These are phyloP conservation scores for Paralichthys olivaceus DNA, from an alignment of 2,113 vertebrate species.

Conservation along the genomic window DNA sequence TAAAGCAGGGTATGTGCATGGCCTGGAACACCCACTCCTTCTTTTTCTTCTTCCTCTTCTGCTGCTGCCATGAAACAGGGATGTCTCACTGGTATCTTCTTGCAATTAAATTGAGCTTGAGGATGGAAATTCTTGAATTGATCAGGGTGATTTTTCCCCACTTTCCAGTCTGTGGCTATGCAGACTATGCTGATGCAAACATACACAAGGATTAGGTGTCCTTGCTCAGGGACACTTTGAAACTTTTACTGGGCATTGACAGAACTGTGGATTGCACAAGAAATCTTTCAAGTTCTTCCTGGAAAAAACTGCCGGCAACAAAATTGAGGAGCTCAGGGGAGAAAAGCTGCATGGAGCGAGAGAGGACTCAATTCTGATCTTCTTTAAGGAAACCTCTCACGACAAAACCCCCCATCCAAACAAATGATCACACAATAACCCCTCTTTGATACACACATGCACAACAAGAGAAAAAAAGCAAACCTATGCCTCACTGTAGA, in stretches of 20 bases:
- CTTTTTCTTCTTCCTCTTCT: neutral
- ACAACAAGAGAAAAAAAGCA: conserved; percentile 19
- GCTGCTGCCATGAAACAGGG: neutral
- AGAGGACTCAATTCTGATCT: conserved; percentile 46
- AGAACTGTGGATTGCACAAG: conserved; percentile 20
- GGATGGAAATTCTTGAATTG: neutral
- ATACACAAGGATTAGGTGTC: conserved; percentile 6
- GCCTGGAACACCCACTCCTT: neutral
- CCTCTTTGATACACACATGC: conserved; percentile 22
- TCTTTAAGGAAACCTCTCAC: conserved; percentile 47
- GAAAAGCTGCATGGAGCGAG: conserved; percentile 20
- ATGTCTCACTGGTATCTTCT: conserved; percentile 1
- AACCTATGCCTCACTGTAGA: conserved; percentile 35
- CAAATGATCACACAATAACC: conserved; percentile 30
- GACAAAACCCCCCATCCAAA: conserved; percentile 22
- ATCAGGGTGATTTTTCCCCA: conserved; percentile 13
- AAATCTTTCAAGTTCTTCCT: conserved; percentile 36
- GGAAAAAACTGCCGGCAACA: conserved; percentile 27
- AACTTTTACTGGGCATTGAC: conserved; percentile 22
- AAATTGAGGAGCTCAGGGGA: conserved; percentile 16
- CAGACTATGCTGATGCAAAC: conserved; percentile 26
- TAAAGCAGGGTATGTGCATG: conserved; percentile 26
- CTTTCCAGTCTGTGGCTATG: conserved; percentile 1
- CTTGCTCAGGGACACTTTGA: conserved; percentile 14
- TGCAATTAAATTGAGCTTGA: neutral